Conservation (phyloP, 2,113 vertebrate genomes). For the Chelonoidis abingdonii region DNA sequence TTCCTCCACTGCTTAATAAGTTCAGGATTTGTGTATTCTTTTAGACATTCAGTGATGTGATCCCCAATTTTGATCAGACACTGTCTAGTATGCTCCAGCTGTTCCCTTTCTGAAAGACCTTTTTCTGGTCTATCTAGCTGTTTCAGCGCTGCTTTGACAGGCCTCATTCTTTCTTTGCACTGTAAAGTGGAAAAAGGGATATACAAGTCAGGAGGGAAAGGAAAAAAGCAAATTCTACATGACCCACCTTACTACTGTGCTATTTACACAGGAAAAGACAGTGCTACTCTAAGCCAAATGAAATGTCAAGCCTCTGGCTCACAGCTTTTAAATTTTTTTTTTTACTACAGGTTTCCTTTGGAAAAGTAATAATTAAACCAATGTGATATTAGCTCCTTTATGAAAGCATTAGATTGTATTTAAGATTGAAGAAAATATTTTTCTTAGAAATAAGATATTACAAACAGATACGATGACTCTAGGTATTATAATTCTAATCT, state of each 20-base stretch:
- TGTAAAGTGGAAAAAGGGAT: constrained; percentile 65
- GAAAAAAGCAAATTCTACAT: not conserved
- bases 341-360: not conserved
- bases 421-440: not conserved
- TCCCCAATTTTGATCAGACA: constrained; percentile 99
- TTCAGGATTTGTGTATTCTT: constrained; percentile 96
- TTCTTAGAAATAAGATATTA: not conserved
- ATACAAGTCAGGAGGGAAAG: not conserved
- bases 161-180: constrained; percentile 99
- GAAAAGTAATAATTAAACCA: not conserved
- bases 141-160: constrained; percentile 97
- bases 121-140: constrained; percentile 98
- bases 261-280: not conserved
- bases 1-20: constrained; percentile 98
- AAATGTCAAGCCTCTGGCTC: not conserved
- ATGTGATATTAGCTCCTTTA: not conserved
- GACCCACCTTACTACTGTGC: not conserved
- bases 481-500: not conserved
- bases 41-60: constrained; percentile 97
- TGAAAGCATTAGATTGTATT: not conserved
- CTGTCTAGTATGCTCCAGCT: constrained; percentile 96
- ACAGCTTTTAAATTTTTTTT: not conserved
- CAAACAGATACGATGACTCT: not conserved
- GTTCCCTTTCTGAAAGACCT: constrained; percentile 97
- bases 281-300: not conserved